phyloP scores from a whole-genome alignment of 2,888 invertebrate species.

The Lepidochitona cinerea region DNA sequence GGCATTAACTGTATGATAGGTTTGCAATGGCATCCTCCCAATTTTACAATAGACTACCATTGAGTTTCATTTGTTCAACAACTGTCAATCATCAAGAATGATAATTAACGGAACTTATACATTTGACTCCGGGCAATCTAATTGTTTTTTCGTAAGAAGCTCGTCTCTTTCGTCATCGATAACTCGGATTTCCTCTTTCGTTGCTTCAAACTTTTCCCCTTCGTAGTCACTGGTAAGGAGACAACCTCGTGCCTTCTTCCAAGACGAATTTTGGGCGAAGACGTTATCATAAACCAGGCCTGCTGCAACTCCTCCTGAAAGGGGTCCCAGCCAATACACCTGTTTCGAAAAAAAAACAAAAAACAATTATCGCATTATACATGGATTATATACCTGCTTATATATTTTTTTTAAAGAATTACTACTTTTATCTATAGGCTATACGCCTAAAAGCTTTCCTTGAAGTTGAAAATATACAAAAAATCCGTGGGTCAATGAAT shows the following conservation, averaged over 20 bases:
- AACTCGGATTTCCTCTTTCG: constrained; percentile 28
- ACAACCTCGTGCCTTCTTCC: constrained; percentile 43
- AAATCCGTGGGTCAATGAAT: too few relatives aligned
- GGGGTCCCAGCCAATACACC: constrained; percentile 66
- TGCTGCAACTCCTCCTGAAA: constrained; percentile 56
- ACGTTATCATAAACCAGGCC: constrained; percentile 61
- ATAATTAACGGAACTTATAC: neutral
- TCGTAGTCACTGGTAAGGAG: constrained; percentile 48
- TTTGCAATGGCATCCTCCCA: too few relatives aligned
- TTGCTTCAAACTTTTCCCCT: constrained; percentile 36
- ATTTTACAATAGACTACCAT: too few relatives aligned
- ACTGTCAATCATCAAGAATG: too few relatives aligned
- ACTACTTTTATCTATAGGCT: too few relatives aligned
- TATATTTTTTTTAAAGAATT: too few relatives aligned
- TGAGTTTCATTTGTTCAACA: too few relatives aligned
- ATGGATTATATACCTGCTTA: too few relatives aligned
- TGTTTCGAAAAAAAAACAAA: constrained; percentile 26
- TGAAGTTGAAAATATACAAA: too few relatives aligned
- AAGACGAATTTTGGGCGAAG: constrained; percentile 56
- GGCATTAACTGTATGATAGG: too few relatives aligned
- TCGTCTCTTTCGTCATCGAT: neutral
- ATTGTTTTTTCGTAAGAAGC: neutral
- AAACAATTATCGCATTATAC: too few relatives aligned
- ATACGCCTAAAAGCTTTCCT: too few relatives aligned
- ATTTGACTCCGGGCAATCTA: neutral